Conservation (phyloP, 2,797 vertebrate species). For the Nyctibius grandis region DNA sequence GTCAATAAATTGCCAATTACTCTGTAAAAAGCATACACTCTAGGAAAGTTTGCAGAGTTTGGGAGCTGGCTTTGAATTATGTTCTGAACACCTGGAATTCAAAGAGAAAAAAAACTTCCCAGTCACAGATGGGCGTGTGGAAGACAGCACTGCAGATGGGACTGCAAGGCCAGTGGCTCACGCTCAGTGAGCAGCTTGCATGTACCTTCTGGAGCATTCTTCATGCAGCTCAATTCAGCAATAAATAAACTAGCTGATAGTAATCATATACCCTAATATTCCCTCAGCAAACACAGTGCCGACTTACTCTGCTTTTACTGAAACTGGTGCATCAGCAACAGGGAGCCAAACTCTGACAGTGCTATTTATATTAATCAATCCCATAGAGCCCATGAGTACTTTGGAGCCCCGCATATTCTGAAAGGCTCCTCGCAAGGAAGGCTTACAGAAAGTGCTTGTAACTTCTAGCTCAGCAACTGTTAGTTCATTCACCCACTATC, state of each 20-base stretch:
- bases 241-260: not conserved
- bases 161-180: not conserved
- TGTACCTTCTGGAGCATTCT: not conserved
- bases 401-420: not conserved
- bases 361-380: not conserved
- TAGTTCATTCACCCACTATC: slow-evolving; percentile 12
- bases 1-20: not conserved
- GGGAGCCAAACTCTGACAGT: not conserved
- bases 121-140: not conserved
- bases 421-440: not conserved
- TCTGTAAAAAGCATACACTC: not conserved
- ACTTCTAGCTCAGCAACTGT: not conserved
- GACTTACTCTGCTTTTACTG: not conserved
- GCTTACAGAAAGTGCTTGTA: not conserved
- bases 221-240: not conserved
- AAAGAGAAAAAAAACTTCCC: not conserved
- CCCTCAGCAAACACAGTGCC: not conserved
- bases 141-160: not conserved
- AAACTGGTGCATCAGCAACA: not conserved
- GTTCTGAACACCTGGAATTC: not conserved
- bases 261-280: not conserved
- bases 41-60: not conserved
- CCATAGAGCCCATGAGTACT: rapidly evolving
- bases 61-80: not conserved
- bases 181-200: not conserved